phyloP scores from a whole-genome alignment of 2,888 invertebrate genomes.

The Drosophila stalkeri region DNA sequence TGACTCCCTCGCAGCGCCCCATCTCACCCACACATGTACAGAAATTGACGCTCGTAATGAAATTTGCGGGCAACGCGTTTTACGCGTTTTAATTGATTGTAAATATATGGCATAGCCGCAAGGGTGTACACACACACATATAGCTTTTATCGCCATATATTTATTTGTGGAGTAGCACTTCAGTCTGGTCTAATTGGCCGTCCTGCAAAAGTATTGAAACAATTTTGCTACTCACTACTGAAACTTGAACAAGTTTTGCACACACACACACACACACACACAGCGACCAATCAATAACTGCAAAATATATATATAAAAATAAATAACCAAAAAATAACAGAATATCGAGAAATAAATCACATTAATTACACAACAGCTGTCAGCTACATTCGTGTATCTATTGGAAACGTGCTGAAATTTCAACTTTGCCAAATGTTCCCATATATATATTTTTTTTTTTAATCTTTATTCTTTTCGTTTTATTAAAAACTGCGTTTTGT shows the following conservation, averaged over 20 bases:
- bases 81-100: slow-evolving; percentile 74
- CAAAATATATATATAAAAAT: slow-evolving; percentile 4
- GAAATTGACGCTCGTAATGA: slow-evolving; percentile 57
- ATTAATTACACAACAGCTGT: slow-evolving; percentile 50
- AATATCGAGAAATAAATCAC: slow-evolving; percentile 43
- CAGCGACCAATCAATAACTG: slow-evolving; percentile 24
- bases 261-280: neutral
- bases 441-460: neutral
- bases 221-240: slow-evolving; percentile 35
- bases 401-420: slow-evolving; percentile 35
- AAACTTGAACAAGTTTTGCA: slow-evolving; percentile 47
- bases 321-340: slow-evolving; percentile 2
- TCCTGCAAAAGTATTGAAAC: slow-evolving; percentile 32
- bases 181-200: slow-evolving; percentile 38
- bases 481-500: slow-evolving; percentile 25
- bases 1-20: neutral
- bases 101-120: slow-evolving; percentile 65
- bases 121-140: neutral
- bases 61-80: slow-evolving; percentile 69
- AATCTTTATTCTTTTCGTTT: slow-evolving; percentile 1
- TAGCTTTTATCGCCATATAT: too few relatives aligned
- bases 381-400: slow-evolving; percentile 29
- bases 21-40: slow-evolving; percentile 8
- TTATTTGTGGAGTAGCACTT: neutral
- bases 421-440: slow-evolving; percentile 15